These are phyloP conservation scores for Thaleichthys pacificus DNA, from an alignment of 2,797 vertebrate species.

Conservation along the genomic window DNA sequence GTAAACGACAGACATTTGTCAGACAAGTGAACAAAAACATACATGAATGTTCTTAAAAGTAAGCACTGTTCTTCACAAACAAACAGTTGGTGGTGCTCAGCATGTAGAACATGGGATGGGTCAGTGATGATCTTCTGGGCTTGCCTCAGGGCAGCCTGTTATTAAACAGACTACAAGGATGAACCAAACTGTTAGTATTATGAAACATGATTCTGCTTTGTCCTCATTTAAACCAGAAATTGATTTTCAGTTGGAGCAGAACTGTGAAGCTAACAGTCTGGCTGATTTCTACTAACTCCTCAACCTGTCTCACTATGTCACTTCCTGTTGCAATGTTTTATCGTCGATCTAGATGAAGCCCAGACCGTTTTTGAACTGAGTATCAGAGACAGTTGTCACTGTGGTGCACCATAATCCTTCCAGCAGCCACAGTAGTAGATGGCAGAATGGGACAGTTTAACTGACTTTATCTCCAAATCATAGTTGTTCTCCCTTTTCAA, in stretches of 20 bases:
- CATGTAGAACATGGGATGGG: too few relatives aligned
- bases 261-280: neutral
- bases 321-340: slow-evolving; percentile 2
- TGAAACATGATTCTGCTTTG: neutral
- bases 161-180: neutral
- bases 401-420: slow-evolving; percentile 1
- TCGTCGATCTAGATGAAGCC: neutral
- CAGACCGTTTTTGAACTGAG: slow-evolving; percentile 21
- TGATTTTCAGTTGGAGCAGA: neutral
- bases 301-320: neutral
- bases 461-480: slow-evolving; percentile 18
- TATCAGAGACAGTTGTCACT: slow-evolving; percentile 16
- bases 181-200: neutral
- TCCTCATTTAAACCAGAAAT: neutral
- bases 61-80: neutral
- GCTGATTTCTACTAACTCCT: neutral
- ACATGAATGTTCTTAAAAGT: neutral
- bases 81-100: neutral
- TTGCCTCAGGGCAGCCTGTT: neutral
- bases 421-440: slow-evolving; percentile 26
- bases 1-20: neutral
- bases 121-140: too few relatives aligned
- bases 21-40: neutral
- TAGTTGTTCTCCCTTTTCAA: neutral
- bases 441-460: slow-evolving; percentile 15